A percentile compares a stretch with the other conserved stretches of the same genome.
phyloP scores from a whole-genome alignment of 2,113 vertebrate genomes.

The Prietella phreatophila region DNA sequence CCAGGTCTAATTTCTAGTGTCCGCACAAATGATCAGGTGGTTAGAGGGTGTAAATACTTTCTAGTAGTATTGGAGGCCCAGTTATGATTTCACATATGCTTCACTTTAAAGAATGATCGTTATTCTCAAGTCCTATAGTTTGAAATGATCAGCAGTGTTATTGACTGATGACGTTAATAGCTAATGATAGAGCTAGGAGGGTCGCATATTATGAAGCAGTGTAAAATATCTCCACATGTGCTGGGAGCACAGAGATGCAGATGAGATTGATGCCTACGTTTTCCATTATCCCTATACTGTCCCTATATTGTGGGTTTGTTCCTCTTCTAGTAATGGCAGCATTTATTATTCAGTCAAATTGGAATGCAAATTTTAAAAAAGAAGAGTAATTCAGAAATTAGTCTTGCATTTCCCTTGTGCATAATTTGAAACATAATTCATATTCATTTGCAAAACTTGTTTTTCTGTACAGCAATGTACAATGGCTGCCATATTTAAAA shows the following conservation, averaged over 20 bases:
- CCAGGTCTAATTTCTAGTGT: neutral
- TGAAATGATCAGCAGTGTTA: neutral
- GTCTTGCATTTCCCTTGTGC: neutral
- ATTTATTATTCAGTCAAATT: neutral
- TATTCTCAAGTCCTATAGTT: neutral
- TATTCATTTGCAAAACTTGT: neutral
- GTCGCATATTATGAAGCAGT: neutral
- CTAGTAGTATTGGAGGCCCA: too few species aligned
- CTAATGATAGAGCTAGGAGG: neutral
- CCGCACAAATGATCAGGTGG: too few species aligned
- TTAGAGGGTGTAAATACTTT: too few species aligned
- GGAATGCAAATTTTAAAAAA: neutral
- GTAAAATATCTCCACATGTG: neutral
- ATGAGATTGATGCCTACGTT: too few species aligned
- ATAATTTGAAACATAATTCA: neutral
- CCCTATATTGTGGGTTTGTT: too few species aligned
- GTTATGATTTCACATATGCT: too few species aligned
- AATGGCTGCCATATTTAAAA: too few species aligned
- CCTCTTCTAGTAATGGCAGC: neutral
- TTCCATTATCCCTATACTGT: too few species aligned
- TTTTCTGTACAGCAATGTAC: too few species aligned
- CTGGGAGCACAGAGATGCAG: too few species aligned
- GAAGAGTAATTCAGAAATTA: too few species aligned
- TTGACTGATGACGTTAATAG: neutral
- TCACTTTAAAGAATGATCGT: too few species aligned